phyloP scores from a whole-genome alignment of 2,113 vertebrate species.

The Trinectes maculatus region DNA sequence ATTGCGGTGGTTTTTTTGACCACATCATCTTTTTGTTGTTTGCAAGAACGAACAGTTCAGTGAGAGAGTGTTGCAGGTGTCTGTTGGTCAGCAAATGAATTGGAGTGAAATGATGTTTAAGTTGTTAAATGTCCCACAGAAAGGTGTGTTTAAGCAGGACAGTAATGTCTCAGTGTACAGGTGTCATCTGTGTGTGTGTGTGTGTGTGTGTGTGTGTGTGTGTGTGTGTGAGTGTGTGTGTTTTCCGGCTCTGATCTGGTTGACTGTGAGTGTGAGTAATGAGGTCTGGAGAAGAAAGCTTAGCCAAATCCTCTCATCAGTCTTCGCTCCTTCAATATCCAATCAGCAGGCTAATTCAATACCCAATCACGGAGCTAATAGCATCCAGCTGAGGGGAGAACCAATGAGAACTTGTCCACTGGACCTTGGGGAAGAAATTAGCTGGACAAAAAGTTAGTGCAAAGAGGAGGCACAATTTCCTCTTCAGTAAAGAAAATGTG shows the following conservation, averaged over 20 bases:
- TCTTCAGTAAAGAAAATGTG: slow-evolving; percentile 49
- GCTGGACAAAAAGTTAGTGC: slow-evolving; percentile 57
- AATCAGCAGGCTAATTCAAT: slow-evolving; percentile 80
- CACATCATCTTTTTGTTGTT: slow-evolving; percentile 25
- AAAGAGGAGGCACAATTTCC: slow-evolving; percentile 43
- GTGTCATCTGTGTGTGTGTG: slow-evolving; percentile 15
- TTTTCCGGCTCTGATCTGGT: slow-evolving; percentile 50
- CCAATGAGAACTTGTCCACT: slow-evolving; percentile 62
- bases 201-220: slow-evolving; percentile 18
- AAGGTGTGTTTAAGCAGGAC: slow-evolving; percentile 30
- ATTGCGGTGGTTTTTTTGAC: slow-evolving; percentile 40
- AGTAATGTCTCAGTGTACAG: background rate
- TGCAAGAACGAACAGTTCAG: slow-evolving; percentile 37
- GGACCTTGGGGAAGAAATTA: slow-evolving; percentile 59
- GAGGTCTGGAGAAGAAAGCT: slow-evolving; percentile 78
- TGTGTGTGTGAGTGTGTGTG: slow-evolving; percentile 12
- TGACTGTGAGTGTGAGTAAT: slow-evolving; percentile 75
- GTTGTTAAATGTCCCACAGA: slow-evolving; percentile 42
- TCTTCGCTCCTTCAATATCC: slow-evolving; percentile 78
- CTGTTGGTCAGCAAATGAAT: slow-evolving; percentile 20
- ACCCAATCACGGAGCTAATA: slow-evolving; percentile 79
- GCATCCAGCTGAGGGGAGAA: slow-evolving; percentile 56
- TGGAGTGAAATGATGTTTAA: slow-evolving; percentile 25
- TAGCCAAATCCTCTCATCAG: slow-evolving; percentile 78
- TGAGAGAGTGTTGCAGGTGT: slow-evolving; percentile 13